Evolutionary conservation across 2,888 invertebrate genomes (phyloP), one percentile per base, ranked within the genome.

Genomic region (Halictus quadricinctus): DNA sequence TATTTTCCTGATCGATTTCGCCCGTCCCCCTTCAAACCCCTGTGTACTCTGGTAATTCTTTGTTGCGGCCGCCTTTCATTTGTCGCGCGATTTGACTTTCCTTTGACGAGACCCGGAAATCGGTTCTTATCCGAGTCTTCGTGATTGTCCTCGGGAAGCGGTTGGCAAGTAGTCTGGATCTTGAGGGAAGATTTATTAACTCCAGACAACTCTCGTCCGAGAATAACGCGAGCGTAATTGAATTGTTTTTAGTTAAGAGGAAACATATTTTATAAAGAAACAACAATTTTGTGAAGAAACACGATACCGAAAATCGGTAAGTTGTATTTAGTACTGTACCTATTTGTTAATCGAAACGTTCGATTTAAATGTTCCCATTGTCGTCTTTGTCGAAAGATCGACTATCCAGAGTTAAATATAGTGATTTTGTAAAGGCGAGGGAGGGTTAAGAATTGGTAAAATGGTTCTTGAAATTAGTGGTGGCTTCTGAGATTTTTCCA

Each of bases 1-100:
- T 89, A 90, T 84, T 82, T 80, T 50, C 43, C 50, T 83, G 90
- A 90, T 90, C 90, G 89, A 90, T 90, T 76, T 77, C 84, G 73
- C 25, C n/a, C n/a, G 70, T 41, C 8, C 60, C 58, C 70, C 81
- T 2, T 10, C 54, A 10, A 54, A n/a, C 25, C 4, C 12, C 29
- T 46, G 12, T 29, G 21, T n/a, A 76, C 25, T 66, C 76, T 8
- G 10, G 4, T 54, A 29, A 18, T 72, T 25, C 73, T 75, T 70
- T 64, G 70, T n/a, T 66, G n/a, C 43, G 43, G 43, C 70, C 6
- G 18, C 15, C 66, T 50, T 29, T 46, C 7, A 15, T 25, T 43
- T 29, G 3, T 21, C 18, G 36, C 50, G 8, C n/a, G 41, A 43
- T n/a, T 36, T 72, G 72, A 79, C 79, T 84, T 84, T 73, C 66